These are phyloP conservation scores for Ptychadena robeensis DNA, from an alignment of 2,797 vertebrate species.

Conservation along the genomic window DNA sequence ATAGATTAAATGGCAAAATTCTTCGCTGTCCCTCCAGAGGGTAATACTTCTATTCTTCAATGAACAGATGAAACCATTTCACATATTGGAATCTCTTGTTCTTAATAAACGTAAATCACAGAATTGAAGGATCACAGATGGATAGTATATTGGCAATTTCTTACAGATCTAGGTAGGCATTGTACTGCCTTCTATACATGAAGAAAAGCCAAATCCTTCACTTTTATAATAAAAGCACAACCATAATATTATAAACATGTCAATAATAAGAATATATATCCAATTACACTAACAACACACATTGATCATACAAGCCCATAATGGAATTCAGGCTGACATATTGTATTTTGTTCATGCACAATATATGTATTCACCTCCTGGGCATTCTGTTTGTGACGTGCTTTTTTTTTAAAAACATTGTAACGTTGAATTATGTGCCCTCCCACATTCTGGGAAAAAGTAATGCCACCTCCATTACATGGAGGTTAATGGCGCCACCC, in stretches of 20 bases:
- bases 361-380: too few relatives aligned
- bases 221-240: not conserved
- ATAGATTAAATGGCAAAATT: conserved; percentile 39
- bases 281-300: not conserved
- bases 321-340: too few relatives aligned
- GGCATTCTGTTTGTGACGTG: too few relatives aligned
- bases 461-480: too few relatives aligned
- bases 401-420: too few relatives aligned
- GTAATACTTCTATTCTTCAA: not conserved
- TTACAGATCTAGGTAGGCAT: not conserved
- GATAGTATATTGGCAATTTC: not conserved
- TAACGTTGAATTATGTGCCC: too few relatives aligned
- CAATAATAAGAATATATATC: not conserved
- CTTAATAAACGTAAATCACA: not conserved
- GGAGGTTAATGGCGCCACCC: too few relatives aligned
- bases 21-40: conserved; percentile 1
- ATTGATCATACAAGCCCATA: not conserved
- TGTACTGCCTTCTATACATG: not conserved
- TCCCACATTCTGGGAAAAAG: too few relatives aligned
- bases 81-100: not conserved
- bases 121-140: not conserved
- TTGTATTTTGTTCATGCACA: too few relatives aligned
- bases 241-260: not conserved
- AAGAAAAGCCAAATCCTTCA: not conserved
- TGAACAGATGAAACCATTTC: not conserved